These are phyloP conservation scores for Isaurus tuberculatus DNA, from an alignment of 92 coral and sea anemone genomes.

Conservation along the genomic window DNA sequence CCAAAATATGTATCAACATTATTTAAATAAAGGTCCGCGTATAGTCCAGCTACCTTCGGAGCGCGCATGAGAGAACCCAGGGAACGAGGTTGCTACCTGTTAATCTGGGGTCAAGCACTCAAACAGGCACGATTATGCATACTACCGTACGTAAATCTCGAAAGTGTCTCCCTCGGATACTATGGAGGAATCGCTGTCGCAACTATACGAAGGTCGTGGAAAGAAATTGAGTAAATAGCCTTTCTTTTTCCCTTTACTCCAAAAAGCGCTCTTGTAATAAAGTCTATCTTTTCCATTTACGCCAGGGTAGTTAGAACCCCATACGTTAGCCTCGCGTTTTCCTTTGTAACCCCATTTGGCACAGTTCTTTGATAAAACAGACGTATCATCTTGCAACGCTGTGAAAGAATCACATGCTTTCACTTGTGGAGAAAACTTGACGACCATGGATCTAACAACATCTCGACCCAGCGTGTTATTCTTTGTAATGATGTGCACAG, in stretches of 20 bases:
- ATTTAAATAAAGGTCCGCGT: no score
- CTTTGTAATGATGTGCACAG: neutral
- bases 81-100: no score
- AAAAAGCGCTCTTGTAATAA: neutral
- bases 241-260: neutral
- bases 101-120: neutral
- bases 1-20: no score
- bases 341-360: neutral
- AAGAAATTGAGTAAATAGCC: neutral
- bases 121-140: neutral
- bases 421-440: neutral
- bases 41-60: no score
- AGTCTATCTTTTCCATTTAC: neutral
- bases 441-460: neutral
- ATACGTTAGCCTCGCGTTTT: neutral
- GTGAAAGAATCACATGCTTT: neutral
- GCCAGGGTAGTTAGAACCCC: neutral
- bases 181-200: neutral
- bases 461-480: neutral
- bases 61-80: no score
- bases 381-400: neutral
- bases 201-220: neutral
- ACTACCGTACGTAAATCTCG: neutral
- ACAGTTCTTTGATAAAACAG: neutral
- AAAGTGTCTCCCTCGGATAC: neutral